These are phyloP conservation scores for Poeciliopsis infans DNA, from an alignment of 2,797 vertebrate species.

Conservation along the genomic window DNA sequence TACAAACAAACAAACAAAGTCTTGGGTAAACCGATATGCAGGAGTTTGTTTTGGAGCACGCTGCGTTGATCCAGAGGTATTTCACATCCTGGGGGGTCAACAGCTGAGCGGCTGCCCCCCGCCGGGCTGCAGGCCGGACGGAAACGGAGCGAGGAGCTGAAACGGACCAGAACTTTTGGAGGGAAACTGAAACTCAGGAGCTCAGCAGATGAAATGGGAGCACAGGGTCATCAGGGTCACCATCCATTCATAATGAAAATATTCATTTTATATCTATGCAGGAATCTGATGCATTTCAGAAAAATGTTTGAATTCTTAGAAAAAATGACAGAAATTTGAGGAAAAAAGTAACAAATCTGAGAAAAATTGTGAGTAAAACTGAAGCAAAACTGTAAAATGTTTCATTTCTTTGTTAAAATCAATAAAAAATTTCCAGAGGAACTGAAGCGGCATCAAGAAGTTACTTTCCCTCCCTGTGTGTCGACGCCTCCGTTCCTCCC, in stretches of 20 bases:
- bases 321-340: no score
- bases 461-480: slow-evolving; percentile 53
- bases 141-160: slow-evolving; percentile 51
- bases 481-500: neutral
- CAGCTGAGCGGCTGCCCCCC: slow-evolving; percentile 35
- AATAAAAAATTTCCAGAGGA: slow-evolving; percentile 32
- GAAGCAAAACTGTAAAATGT: no score
- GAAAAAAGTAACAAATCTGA: no score
- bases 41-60: slow-evolving; percentile 47
- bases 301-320: neutral
- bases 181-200: slow-evolving; percentile 71
- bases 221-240: neutral
- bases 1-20: neutral
- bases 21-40: slow-evolving; percentile 41
- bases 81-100: slow-evolving; percentile 62
- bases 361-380: no score
- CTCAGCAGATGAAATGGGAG: slow-evolving; percentile 35
- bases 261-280: neutral
- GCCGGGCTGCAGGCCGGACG: slow-evolving; percentile 35
- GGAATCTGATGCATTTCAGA: slow-evolving; percentile 14
- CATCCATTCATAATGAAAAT: neutral
- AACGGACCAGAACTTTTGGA: slow-evolving; percentile 67
- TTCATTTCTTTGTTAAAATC: slow-evolving; percentile 20
- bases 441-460: slow-evolving; percentile 45
- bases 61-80: slow-evolving; percentile 55